phyloP scores from a whole-genome alignment of 2,888 invertebrate genomes.

The Philaethria dido region DNA sequence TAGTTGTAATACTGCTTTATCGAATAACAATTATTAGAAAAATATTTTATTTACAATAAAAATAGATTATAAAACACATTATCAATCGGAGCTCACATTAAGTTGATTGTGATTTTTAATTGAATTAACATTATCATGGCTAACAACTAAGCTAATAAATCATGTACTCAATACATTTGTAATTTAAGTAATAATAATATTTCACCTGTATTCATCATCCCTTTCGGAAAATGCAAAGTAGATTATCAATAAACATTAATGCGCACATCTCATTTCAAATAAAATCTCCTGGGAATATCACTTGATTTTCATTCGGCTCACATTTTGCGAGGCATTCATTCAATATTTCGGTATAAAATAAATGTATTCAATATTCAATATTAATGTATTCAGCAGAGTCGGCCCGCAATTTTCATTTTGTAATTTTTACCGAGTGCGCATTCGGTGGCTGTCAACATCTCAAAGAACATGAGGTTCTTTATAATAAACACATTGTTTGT shows the following conservation, averaged over 20 bases:
- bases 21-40: no score
- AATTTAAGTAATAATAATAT: constrained; percentile 30
- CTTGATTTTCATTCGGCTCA: constrained; percentile 66
- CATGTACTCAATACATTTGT: neutral
- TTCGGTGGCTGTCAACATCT: constrained; percentile 62
- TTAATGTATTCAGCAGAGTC: constrained; percentile 81
- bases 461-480: constrained; percentile 37
- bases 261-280: constrained; percentile 67
- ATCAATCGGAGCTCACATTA: neutral
- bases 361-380: constrained; percentile 83
- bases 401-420: constrained; percentile 83
- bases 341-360: constrained; percentile 74
- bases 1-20: no score
- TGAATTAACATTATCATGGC: neutral
- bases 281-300: constrained; percentile 67
- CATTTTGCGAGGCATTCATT: constrained; percentile 72
- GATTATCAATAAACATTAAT: constrained; percentile 60
- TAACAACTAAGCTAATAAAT: neutral
- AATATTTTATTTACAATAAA: no score
- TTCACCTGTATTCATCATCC: constrained; percentile 31
- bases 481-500: constrained; percentile 38
- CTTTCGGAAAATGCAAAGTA: constrained; percentile 46
- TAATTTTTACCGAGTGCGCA: constrained; percentile 82
- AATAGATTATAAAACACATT: no score
- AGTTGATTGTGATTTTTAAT: neutral